These are phyloP conservation scores for Alcis repandata DNA, from an alignment of 2,888 invertebrate genomes.

Conservation along the genomic window DNA sequence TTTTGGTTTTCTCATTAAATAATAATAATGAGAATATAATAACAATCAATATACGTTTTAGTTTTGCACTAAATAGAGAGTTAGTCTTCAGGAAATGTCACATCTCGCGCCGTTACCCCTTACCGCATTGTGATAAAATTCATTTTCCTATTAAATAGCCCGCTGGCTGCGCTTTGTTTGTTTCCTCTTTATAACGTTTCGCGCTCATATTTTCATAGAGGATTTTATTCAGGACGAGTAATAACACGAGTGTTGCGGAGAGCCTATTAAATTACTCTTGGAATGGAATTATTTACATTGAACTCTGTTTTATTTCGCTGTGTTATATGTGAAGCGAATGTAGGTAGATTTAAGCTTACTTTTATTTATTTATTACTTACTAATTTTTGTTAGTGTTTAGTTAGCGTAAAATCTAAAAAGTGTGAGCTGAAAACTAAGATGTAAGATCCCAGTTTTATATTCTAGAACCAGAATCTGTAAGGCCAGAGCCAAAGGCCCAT, in stretches of 20 bases:
- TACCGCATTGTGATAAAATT: conserved; percentile 22
- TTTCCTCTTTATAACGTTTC: conserved; percentile 46
- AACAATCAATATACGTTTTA: no score
- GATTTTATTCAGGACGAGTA: conserved; percentile 43
- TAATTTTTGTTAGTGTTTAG: no score
- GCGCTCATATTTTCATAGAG: conserved; percentile 51
- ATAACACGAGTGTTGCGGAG: conserved; percentile 48
- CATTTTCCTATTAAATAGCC: conserved; percentile 40
- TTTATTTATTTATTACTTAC: no score
- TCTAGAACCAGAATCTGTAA: no score
- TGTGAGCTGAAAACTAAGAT: background rate
- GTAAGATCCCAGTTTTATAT: no score
- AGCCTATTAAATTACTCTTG: conserved; percentile 40
- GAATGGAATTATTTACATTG: conserved; percentile 35
- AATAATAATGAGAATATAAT: background rate
- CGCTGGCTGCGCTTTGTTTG: conserved; percentile 42
- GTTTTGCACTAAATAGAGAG: background rate
- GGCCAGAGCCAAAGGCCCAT: no score
- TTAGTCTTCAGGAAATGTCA: background rate
- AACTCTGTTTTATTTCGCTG: conserved; percentile 21
- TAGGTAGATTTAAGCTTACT: no score
- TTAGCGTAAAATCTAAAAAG: no score
- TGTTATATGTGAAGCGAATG: no score
- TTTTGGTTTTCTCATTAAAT: background rate
- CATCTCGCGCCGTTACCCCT: background rate